These are phyloP conservation scores for Zophobas atratus DNA, from an alignment of 1,140 invertebrate species.

Conservation along the genomic window DNA sequence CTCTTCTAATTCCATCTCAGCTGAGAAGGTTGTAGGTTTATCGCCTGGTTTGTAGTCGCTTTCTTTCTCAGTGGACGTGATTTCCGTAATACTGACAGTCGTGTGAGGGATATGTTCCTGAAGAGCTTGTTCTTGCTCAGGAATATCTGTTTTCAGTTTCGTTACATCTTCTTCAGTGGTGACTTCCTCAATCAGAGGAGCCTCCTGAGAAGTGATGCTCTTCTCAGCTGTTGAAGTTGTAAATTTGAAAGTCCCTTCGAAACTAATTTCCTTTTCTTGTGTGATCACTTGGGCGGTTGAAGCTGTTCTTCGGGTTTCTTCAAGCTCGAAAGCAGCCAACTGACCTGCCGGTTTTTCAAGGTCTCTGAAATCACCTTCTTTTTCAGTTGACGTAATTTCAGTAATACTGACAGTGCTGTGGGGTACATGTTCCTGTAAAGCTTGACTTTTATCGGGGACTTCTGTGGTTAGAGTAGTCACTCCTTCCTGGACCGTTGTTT, in stretches of 20 bases:
- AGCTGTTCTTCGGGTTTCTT: conserved; percentile 66
- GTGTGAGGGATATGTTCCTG: conserved; percentile 59
- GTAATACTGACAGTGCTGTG: conserved; percentile 67
- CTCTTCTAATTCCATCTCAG: conserved; percentile 65
- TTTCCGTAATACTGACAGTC: conserved; percentile 66
- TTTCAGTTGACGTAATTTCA: conserved; percentile 67
- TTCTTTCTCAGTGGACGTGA: conserved; percentile 68
- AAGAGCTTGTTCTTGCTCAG: conserved; percentile 59
- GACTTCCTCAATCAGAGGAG: conserved; percentile 69
- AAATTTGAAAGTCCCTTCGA: conserved; percentile 50
- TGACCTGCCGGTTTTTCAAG: conserved; percentile 64
- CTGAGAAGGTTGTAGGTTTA: conserved; percentile 62
- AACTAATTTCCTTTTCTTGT: conserved; percentile 67
- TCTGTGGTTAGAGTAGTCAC: conserved; percentile 59
- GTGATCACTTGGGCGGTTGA: conserved; percentile 68
- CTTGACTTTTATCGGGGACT: conserved; percentile 55
- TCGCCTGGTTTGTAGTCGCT: conserved; percentile 64
- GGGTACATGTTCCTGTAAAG: conserved; percentile 63
- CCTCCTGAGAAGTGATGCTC: conserved; percentile 49
- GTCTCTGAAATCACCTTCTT: conserved; percentile 65
- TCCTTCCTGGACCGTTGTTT: conserved; percentile 43
- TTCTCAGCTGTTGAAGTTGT: conserved; percentile 54
- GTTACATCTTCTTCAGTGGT: conserved; percentile 64
- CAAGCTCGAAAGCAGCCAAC: conserved; percentile 65
- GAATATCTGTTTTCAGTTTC: conserved; percentile 62